phyloP scores from a whole-genome alignment of 92 coral and sea anemone genomes.

The Actinernus sp. region DNA sequence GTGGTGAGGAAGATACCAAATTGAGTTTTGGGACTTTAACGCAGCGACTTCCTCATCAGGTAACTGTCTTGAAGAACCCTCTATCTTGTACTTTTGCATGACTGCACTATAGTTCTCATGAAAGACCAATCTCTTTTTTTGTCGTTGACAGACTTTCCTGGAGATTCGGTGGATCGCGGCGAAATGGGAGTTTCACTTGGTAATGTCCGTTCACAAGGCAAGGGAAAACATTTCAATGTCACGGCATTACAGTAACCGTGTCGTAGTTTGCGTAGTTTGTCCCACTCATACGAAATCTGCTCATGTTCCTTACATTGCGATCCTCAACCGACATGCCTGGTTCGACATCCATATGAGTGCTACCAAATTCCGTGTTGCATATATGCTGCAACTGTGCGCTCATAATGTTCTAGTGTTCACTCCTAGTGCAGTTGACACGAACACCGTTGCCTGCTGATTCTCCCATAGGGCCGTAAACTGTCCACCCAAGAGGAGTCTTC shows the following conservation, averaged over 20 bases:
- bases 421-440: too few relatives aligned
- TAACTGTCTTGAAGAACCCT: slow-evolving; percentile 65
- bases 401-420: slow-evolving; percentile 40
- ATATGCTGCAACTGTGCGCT: slow-evolving; percentile 52
- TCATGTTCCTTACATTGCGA: slow-evolving; percentile 46
- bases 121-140: slow-evolving; percentile 44
- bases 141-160: slow-evolving; percentile 64
- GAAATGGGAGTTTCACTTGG: slow-evolving; percentile 67
- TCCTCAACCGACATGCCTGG: slow-evolving; percentile 56
- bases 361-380: slow-evolving; percentile 66
- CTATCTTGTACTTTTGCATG: slow-evolving; percentile 58
- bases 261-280: too few relatives aligned
- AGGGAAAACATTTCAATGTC: too few relatives aligned
- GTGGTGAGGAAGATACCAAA: too few relatives aligned
- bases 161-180: slow-evolving; percentile 44
- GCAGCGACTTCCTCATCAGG: slow-evolving; percentile 41
- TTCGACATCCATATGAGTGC: slow-evolving; percentile 4
- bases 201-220: slow-evolving; percentile 70
- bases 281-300: too few relatives aligned
- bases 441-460: slow-evolving; percentile 5
- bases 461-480: slow-evolving; percentile 71
- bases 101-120: slow-evolving; percentile 51
- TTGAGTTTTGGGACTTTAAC: too few relatives aligned
- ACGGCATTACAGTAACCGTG: too few relatives aligned
- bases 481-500: slow-evolving; percentile 78